A percentile compares a stretch with the other conserved stretches of the same genome.
Evolutionary conservation across 2,113 vertebrate species (phyloP).

Genomic region (Isichthys henryi): DNA sequence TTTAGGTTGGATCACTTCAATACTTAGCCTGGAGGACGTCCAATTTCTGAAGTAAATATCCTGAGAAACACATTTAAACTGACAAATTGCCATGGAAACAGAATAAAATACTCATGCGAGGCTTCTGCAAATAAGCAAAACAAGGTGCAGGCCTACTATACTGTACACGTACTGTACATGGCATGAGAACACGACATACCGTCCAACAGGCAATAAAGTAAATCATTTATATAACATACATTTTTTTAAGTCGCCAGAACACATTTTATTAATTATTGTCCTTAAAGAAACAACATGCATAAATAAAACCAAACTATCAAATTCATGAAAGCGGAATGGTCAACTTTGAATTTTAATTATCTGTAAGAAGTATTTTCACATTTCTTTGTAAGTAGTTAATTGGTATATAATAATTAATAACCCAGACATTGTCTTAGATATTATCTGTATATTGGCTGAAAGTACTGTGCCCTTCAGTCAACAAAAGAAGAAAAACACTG

Average conservation of each 20-base stretch:
- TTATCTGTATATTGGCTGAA: neutral
- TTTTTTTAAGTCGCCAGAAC: neutral
- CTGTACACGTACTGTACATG: neutral
- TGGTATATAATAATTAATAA: neutral
- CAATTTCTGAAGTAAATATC: conserved; percentile 30
- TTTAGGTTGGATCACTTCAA: conserved; percentile 43
- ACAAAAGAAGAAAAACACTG: neutral
- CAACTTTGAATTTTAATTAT: neutral
- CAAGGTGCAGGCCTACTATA: neutral
- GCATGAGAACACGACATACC: neutral
- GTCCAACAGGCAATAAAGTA: neutral
- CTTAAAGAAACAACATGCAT: neutral
- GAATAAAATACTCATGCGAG: conserved; percentile 9
- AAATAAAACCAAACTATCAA: neutral
- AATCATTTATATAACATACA: neutral
- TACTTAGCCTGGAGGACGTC: conserved; percentile 40
- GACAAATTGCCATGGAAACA: conserved; percentile 17
- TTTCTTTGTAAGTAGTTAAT: neutral
- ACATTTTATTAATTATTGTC: neutral
- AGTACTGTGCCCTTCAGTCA: neutral
- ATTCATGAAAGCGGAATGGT: neutral
- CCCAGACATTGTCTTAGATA: neutral
- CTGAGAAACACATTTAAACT: conserved; percentile 25
- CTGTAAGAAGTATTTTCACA: neutral
- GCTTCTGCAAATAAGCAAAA: neutral